Conservation (phyloP, 2,888 invertebrate genomes). For the Cheilosia variabilis region DNA sequence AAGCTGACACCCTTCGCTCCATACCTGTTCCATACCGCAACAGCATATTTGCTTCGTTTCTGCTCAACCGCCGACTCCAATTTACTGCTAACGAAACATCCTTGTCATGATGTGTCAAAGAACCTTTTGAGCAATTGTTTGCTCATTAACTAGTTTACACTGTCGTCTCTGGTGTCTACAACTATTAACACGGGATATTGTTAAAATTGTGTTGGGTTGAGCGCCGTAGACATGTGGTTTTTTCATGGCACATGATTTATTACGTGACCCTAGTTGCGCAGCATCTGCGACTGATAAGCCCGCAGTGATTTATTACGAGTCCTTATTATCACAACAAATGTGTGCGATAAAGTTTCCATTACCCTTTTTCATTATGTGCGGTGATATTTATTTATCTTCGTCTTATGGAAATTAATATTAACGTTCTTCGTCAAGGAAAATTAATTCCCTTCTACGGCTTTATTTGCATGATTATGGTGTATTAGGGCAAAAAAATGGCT, state of each 20-base stretch:
- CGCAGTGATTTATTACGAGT: slow-evolving; percentile 13
- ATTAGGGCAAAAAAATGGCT: neutral
- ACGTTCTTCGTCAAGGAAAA: slow-evolving; percentile 2
- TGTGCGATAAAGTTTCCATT: neutral
- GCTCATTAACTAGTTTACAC: slow-evolving; percentile 66
- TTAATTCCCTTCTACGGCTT: neutral
- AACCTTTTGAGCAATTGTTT: slow-evolving; percentile 55
- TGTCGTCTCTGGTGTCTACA: slow-evolving; percentile 31
- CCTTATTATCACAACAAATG: neutral
- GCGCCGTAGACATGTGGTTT: slow-evolving; percentile 33
- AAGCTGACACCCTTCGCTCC: too few species aligned
- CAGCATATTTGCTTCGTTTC: neutral
- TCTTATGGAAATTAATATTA: neutral
- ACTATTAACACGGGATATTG: slow-evolving; percentile 30
- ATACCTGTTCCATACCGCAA: too few species aligned
- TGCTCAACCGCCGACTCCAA: neutral
- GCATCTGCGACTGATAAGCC: slow-evolving; percentile 17
- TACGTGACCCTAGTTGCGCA: slow-evolving; percentile 14
- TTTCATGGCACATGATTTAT: slow-evolving; percentile 33
- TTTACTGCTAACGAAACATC: neutral
- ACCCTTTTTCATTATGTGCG: slow-evolving; percentile 1
- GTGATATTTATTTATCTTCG: neutral
- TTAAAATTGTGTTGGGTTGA: neutral
- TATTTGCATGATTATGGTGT: slow-evolving; percentile 2
- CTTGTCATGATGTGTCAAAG: slow-evolving; percentile 49